Conservation (phyloP, 2,113 vertebrate genomes). For the Ploceus nigricollis region DNA sequence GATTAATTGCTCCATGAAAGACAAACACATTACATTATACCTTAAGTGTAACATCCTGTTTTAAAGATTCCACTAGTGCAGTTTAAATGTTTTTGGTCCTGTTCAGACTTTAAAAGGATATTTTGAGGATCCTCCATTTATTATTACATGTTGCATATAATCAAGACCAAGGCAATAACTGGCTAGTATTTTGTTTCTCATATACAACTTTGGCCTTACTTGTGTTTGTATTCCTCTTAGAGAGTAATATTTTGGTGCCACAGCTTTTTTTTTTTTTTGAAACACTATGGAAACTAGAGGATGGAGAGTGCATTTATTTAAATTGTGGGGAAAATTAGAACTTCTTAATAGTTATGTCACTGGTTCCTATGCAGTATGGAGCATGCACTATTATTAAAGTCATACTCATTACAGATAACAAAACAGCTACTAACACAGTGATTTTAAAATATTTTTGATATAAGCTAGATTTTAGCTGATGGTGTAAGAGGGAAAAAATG, state of each 20-base stretch:
- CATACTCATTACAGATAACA: background rate
- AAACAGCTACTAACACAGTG: background rate
- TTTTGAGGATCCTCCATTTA: background rate
- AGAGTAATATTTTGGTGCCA: background rate
- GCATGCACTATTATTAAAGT: background rate
- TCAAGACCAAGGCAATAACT: background rate
- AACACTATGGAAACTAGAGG: background rate
- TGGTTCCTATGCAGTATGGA: background rate
- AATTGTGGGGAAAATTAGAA: background rate
- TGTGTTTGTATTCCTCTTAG: background rate
- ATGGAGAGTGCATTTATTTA: background rate
- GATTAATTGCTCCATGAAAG: conserved; percentile 54
- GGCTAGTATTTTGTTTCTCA: background rate
- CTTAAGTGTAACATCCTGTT: conserved; percentile 59
- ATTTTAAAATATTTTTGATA: background rate
- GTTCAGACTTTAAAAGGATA: conserved; percentile 1
- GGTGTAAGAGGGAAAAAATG: background rate
- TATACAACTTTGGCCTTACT: background rate
- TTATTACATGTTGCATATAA: background rate
- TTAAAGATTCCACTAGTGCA: conserved; percentile 45
- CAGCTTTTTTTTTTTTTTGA: background rate
- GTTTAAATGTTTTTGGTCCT: conserved; percentile 44
- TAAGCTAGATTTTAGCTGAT: background rate
- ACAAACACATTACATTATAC: conserved; percentile 62
- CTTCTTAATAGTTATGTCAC: background rate